phyloP scores from a whole-genome alignment of 2,113 vertebrate species.

The Dasypus novemcinctus region DNA sequence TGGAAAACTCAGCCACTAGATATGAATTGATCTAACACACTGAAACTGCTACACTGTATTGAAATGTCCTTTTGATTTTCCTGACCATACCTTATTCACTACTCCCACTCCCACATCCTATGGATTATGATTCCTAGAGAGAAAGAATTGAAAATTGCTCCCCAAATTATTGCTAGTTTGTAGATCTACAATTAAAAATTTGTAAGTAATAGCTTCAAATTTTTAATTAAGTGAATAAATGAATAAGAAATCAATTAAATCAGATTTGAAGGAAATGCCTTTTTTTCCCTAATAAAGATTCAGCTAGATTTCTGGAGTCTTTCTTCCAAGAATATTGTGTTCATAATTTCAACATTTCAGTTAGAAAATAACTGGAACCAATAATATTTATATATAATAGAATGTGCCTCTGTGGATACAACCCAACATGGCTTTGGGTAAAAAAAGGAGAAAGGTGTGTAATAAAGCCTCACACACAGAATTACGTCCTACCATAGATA shows the following conservation, averaged over 20 bases:
- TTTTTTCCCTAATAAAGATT: neutral
- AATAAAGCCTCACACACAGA: neutral
- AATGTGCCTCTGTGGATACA: neutral
- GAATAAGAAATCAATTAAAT: neutral
- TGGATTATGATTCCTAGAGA: neutral
- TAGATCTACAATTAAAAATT: neutral
- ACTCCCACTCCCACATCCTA: fast-evolving
- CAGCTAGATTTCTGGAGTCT: neutral
- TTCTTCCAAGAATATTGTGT: neutral
- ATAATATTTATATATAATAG: neutral
- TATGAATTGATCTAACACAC: neutral
- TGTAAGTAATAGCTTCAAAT: neutral
- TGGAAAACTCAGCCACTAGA: neutral
- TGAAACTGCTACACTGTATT: neutral
- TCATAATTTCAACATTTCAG: neutral
- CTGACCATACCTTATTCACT: neutral
- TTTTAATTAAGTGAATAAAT: neutral
- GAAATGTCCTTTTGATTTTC: neutral
- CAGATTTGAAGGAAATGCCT: neutral
- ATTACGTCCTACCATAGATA: neutral
- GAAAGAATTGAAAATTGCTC: neutral
- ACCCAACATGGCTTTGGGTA: neutral
- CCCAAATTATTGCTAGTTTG: neutral
- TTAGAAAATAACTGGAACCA: neutral
- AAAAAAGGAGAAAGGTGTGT: neutral